Evolutionary conservation across 2,888 invertebrate species (phyloP).

Genomic region (Diplolepis rosae): DNA sequence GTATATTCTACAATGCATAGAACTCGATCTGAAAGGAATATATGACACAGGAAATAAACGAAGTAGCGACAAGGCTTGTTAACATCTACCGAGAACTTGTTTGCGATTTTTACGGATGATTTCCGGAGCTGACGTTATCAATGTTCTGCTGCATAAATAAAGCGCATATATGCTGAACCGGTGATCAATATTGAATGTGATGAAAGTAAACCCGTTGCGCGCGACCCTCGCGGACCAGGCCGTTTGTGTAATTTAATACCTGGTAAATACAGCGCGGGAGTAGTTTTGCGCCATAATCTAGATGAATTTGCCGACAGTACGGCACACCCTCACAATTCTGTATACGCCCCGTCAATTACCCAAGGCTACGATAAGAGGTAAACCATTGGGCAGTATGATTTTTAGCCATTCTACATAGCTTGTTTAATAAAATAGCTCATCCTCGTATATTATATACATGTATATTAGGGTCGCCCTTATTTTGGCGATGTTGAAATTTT

Average conservation of each 20-base stretch:
- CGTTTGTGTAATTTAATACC: constrained; percentile 70
- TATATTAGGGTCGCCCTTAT: no score
- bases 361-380: constrained; percentile 42
- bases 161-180: constrained; percentile 54
- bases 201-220: constrained; percentile 67
- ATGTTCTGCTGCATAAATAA: constrained; percentile 64
- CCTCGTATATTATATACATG: no score
- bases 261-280: constrained; percentile 65
- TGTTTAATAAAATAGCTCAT: no score
- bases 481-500: no score
- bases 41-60: constrained; percentile 17
- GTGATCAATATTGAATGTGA: constrained; percentile 70
- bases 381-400: constrained; percentile 13
- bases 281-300: constrained; percentile 65
- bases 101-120: constrained; percentile 39
- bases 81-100: constrained; percentile 37
- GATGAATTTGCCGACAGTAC: constrained; percentile 63
- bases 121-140: constrained; percentile 55
- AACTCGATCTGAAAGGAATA: neutral
- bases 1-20: neutral
- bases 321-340: constrained; percentile 52
- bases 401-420: constrained; percentile 1
- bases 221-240: constrained; percentile 60
- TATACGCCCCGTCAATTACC: constrained; percentile 51
- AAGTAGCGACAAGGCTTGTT: constrained; percentile 38